Base-by-base conservation (phyloP, 2,113 vertebrate species). In the Tapirus terrestris region DNA sequence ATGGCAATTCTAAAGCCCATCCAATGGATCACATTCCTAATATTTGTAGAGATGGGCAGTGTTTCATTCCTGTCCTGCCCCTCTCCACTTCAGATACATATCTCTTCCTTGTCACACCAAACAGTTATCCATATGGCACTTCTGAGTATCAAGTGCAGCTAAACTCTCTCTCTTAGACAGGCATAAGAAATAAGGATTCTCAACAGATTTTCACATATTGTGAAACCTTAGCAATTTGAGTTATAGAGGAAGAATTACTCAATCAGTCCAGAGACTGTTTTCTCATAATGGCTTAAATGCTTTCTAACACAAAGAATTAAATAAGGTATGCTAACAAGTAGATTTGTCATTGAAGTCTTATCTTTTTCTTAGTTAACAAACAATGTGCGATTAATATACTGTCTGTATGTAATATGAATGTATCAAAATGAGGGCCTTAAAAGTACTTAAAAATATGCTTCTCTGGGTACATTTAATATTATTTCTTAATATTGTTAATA, bases 391-490 rank as follows among this genome's bases (percentile, higher is more conserved):
- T n/a, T 12, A 23, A 95, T 48, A 73, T 16, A n/a, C 12, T 48
- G 5, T 9, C 33, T 76, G 18, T 27, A 25, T 56, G 76, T 18
- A 67, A 72, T 67, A 21, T 48, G 25, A 85, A 60, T 39, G 4
- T 43, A 67, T 33, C 20, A 51, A 96, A 94, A 48, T 51, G 39
- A 88, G 9, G 36, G 31, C 16, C 67, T 81, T 82, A 53, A 67
- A 83, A 53, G 61, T 20, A 65, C 39, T 92, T 21, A 80, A 87
- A 96, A 91, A 43, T 45, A 75, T 73, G n/a, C 14, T 63, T 89
- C 33, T 84, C n/a, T 80, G 65, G 21, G 33, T 29, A 58, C 70
- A 79, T 63, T 83, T 61, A 75, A 60, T 68, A 75, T 43, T 21
- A 60, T 31, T 39, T 65, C 36, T 86, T 79, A 93, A 95, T 39